Base-by-base conservation (phyloP, 1,140 invertebrate genomes). In the Aphelinus certus region DNA sequence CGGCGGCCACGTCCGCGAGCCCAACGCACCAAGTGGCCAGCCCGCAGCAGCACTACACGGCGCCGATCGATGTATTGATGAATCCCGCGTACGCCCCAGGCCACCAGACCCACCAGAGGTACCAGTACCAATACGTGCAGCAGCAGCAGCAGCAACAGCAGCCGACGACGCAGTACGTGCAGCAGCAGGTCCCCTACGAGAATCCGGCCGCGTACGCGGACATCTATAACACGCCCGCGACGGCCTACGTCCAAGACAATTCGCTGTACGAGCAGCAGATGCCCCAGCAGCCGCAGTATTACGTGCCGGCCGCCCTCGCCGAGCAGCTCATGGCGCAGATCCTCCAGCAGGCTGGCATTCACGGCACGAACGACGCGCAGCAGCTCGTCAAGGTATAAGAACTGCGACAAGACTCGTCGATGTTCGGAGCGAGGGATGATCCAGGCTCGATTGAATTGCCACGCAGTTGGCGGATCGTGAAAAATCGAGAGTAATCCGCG, bases 201-300 rank as follows among this genome's bases (percentile, higher is more conserved):
- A 83, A 83, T 61, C 82, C 83, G 1, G 76, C 83, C 82, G 77
- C 82, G 63, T 83, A 85, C 67, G 75, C 63, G 64, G 81, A 84
- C 62, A 73, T 82, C 51, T 84, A 84, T 9, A 76, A 67, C 73
- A 62, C 79, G 42, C 82, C 72, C 60, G 48, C 79, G 56, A 78
- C 82, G 43, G 67, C 75, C 49, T 85, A 83, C 67, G 74, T 79
- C 55, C 85, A 85, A 71, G 82, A 85, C 68, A 86, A 85, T 78
- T 80, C 77, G 7, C 56, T 82, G 73, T 80, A 79, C 55, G 80
- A 77, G 48, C 70, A 76, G 65, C 75, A 76, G 51, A 53, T 53
- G 51, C 51, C 51, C 58, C 62, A 71, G 68, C 83, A 81, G 42
- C 77, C 82, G 72, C 81, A 85, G 69, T 76, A 77, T 65, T 84